Conservation (phyloP, 2,113 vertebrate genomes). For the Chionomys nivalis region DNA sequence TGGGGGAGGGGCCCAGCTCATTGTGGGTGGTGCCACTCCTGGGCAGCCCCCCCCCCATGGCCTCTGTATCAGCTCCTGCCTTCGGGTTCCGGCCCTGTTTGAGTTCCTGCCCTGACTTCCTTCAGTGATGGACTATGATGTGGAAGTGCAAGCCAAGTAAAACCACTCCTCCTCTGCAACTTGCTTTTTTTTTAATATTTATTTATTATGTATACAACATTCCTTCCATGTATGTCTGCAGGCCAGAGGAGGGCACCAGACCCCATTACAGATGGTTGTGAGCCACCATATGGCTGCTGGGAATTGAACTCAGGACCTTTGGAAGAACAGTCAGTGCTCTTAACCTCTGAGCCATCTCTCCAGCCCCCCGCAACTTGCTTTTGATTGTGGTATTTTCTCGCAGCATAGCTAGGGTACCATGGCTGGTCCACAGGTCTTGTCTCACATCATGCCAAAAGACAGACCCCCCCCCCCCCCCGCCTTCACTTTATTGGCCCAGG, state of each 20-base stretch:
- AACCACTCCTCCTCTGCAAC: not conserved
- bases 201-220: too few relatives aligned
- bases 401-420: not conserved
- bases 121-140: not conserved
- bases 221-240: too few relatives aligned
- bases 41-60: too few relatives aligned
- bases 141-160: not conserved
- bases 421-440: not conserved
- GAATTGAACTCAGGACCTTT: too few relatives aligned
- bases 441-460: fast-evolving
- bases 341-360: too few relatives aligned
- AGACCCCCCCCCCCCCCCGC: not conserved
- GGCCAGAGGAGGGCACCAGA: too few relatives aligned
- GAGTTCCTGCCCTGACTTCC: not conserved
- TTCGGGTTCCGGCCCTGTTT: not conserved
- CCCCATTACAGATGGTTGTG: too few relatives aligned
- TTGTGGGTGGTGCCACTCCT: too few relatives aligned
- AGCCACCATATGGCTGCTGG: too few relatives aligned
- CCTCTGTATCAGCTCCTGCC: not conserved
- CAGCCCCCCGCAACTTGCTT: not conserved
- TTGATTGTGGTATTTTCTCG: not conserved
- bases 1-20: not conserved
- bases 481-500: not conserved
- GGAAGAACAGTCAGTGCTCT: too few relatives aligned
- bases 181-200: too few relatives aligned